Evolutionary conservation across 1,140 invertebrate genomes (phyloP).

Genomic region (Brachionus koreanus): DNA sequence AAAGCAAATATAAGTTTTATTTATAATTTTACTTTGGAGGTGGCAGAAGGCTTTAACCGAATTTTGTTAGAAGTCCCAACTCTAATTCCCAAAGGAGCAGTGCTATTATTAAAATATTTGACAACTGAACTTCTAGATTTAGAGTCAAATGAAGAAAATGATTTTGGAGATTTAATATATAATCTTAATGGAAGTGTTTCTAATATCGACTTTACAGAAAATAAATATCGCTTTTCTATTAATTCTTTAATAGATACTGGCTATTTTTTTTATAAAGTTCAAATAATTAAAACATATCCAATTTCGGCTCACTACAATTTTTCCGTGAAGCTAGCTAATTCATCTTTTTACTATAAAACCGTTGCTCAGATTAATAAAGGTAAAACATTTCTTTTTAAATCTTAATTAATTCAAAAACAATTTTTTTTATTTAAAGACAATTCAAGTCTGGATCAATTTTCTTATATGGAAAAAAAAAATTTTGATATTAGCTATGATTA

Average conservation of each 20-base stretch:
- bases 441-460: not conserved
- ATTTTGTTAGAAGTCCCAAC: not conserved
- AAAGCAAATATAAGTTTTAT: not conserved
- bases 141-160: not conserved
- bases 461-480: not conserved
- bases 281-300: not conserved
- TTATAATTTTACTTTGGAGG: not conserved
- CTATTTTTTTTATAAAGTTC: not conserved
- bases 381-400: not conserved
- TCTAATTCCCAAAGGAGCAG: not conserved
- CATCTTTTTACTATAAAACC: not conserved
- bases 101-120: not conserved
- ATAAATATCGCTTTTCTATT: not conserved
- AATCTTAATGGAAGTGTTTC: not conserved
- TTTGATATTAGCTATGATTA: not conserved
- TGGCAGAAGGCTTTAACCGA: not conserved
- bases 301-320: not conserved
- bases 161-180: not conserved
- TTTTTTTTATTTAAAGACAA: not conserved
- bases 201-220: not conserved
- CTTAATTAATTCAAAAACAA: not conserved
- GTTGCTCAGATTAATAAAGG: not conserved
- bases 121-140: not conserved
- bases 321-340: not conserved
- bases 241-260: not conserved